Percentiles rank a stretch among this genome's conserved stretches.
Evolutionary conservation across 2,797 vertebrate genomes (phyloP).

Genomic region (Periparus ater): DNA sequence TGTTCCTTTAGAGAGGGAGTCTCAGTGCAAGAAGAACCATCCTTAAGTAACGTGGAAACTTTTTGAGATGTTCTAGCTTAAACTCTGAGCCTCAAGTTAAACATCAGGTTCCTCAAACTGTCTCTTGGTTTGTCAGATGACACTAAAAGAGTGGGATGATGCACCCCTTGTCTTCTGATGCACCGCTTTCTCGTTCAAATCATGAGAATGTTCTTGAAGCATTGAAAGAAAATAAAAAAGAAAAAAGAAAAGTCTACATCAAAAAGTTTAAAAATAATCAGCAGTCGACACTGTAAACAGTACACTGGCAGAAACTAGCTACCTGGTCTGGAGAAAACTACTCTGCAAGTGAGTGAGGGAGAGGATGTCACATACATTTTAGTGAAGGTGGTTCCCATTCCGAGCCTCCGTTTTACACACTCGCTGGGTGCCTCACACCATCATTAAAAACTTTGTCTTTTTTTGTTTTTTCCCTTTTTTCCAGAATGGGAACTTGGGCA

Average conservation of each 20-base stretch:
- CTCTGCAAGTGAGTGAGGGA: neutral
- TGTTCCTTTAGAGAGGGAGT: constrained; percentile 61
- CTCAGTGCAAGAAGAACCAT: constrained; percentile 72
- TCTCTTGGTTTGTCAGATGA: constrained; percentile 74
- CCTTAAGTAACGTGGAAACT: constrained; percentile 61
- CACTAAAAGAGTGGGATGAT: constrained; percentile 72
- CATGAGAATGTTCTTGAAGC: constrained; percentile 38
- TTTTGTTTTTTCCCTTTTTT: neutral
- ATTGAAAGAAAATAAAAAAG: neutral
- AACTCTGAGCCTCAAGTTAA: constrained; percentile 65
- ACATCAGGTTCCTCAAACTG: constrained; percentile 68
- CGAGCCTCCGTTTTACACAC: neutral
- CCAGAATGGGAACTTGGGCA: constrained; percentile 1
- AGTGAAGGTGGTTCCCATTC: neutral
- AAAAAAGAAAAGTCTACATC: neutral
- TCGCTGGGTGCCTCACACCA: neutral
- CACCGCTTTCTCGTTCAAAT: constrained; percentile 39
- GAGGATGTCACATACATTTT: constrained; percentile 10
- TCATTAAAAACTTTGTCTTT: neutral
- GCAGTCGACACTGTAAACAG: constrained; percentile 72
- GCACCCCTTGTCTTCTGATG: constrained; percentile 54
- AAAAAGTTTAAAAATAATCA: constrained; percentile 67
- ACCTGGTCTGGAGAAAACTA: constrained; percentile 65
- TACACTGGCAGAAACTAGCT: constrained; percentile 75
- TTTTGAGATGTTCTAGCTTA: constrained; percentile 64